Evolutionary conservation across 2,113 vertebrate species (phyloP).

Genomic region (Buteo buteo): DNA sequence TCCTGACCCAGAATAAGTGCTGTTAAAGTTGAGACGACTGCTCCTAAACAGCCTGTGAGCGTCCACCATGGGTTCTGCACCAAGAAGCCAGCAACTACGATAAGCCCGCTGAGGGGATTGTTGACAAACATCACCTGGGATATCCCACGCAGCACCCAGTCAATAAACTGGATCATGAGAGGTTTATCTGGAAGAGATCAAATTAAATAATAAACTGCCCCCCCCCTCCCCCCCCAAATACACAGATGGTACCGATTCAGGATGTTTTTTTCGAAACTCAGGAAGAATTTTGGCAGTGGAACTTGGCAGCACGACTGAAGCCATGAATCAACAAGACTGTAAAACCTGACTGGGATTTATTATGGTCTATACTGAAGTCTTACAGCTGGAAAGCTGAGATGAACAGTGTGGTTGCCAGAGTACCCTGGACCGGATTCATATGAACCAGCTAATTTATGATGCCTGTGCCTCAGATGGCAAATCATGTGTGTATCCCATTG

Average conservation of each 20-base stretch:
- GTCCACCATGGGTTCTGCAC: conserved; percentile 95
- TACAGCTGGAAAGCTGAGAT: conserved; percentile 38
- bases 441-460: conserved; percentile 43
- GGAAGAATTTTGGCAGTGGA: neutral
- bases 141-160: conserved; percentile 90
- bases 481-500: neutral
- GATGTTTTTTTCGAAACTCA: neutral
- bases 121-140: conserved; percentile 98
- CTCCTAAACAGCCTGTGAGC: conserved; percentile 87
- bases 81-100: conserved; percentile 85
- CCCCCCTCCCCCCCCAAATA: accelerated
- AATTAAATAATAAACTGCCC: no score
- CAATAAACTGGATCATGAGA: conserved; percentile 83
- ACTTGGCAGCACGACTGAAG: neutral
- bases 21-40: conserved; percentile 82
- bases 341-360: conserved; percentile 49
- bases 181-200: conserved; percentile 79
- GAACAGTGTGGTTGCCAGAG: neutral
- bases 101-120: conserved; percentile 89
- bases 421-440: neutral
- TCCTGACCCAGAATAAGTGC: conserved; percentile 88
- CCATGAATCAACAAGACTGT: neutral
- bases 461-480: conserved; percentile 15
- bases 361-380: conserved; percentile 3
- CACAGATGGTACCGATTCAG: neutral